phyloP scores from a whole-genome alignment of 2,888 invertebrate species.

The Hirtodrosophila alboralis region DNA sequence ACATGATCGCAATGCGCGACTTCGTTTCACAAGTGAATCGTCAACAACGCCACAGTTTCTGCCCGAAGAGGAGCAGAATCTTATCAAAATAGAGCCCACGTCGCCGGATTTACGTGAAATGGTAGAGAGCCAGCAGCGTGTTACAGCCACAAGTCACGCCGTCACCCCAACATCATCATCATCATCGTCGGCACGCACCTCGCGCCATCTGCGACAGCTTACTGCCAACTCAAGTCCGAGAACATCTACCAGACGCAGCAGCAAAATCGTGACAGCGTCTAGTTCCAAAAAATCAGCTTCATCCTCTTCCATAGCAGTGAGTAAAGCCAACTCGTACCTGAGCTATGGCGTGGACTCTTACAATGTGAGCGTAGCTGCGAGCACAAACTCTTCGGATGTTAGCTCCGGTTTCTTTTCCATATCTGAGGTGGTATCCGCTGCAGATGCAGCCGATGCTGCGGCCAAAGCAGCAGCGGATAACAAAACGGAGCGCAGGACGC shows the following conservation, averaged over 20 bases:
- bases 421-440: conserved; percentile 71
- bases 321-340: conserved; percentile 58
- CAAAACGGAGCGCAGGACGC: conserved; percentile 64
- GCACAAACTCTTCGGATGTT: conserved; percentile 60
- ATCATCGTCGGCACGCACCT: conserved; percentile 60
- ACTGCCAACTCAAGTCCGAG: conserved; percentile 51
- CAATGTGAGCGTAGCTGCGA: conserved; percentile 55
- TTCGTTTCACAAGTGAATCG: conserved; percentile 81
- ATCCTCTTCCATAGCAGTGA: conserved; percentile 22
- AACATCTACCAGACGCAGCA: conserved; percentile 28
- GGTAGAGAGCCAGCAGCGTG: conserved; percentile 66
- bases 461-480: conserved; percentile 62
- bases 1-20: conserved; percentile 72
- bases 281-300: conserved; percentile 46
- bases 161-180: conserved; percentile 40
- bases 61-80: conserved; percentile 75
- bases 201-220: conserved; percentile 60
- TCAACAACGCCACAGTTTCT: conserved; percentile 78
- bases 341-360: conserved; percentile 67
- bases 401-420: conserved; percentile 69
- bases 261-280: conserved; percentile 24
- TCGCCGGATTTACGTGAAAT: conserved; percentile 81
- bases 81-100: conserved; percentile 81
- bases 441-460: conserved; percentile 67
- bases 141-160: conserved; percentile 25